Percentiles rank a stretch among this genome's conserved stretches.
Evolutionary conservation across 2,113 vertebrate genomes (phyloP).

Genomic region (Rhea pennata): DNA sequence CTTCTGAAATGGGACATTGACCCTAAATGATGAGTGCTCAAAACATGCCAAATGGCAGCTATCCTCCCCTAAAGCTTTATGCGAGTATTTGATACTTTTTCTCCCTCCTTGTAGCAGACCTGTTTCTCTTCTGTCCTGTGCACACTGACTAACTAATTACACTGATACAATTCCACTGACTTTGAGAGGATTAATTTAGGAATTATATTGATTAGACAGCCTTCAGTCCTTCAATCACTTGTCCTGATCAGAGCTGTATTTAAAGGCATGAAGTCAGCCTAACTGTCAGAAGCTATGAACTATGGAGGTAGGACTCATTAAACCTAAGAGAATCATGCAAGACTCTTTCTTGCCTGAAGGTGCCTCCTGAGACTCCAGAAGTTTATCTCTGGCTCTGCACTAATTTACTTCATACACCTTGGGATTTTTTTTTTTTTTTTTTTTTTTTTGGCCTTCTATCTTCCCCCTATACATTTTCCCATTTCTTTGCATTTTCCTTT

Average conservation of each 20-base stretch:
- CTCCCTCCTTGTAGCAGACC: not conserved
- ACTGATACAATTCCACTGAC: not conserved
- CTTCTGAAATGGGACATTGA: not conserved
- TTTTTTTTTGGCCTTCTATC: not conserved
- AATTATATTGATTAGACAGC: not conserved
- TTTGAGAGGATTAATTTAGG: not conserved
- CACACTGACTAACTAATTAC: not conserved
- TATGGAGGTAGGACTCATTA: not conserved
- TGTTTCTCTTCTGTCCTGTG: not conserved
- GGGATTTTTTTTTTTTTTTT: not conserved
- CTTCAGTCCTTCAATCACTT: not conserved
- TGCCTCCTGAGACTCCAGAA: not conserved
- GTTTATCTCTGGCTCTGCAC: not conserved
- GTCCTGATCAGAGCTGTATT: not conserved
- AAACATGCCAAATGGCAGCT: not conserved
- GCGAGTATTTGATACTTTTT: not conserved
- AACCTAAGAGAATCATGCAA: not conserved
- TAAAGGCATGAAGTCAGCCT: not conserved
- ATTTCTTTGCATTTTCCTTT: not conserved
- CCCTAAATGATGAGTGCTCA: not conserved
- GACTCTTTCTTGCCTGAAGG: constrained; percentile 5
- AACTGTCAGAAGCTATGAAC: not conserved
- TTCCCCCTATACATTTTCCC: not conserved
- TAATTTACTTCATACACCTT: constrained; percentile 9
- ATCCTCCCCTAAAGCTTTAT: not conserved